Evolutionary conservation across 2,797 vertebrate genomes (phyloP).

Genomic region (Dicrostonyx torquatus): DNA sequence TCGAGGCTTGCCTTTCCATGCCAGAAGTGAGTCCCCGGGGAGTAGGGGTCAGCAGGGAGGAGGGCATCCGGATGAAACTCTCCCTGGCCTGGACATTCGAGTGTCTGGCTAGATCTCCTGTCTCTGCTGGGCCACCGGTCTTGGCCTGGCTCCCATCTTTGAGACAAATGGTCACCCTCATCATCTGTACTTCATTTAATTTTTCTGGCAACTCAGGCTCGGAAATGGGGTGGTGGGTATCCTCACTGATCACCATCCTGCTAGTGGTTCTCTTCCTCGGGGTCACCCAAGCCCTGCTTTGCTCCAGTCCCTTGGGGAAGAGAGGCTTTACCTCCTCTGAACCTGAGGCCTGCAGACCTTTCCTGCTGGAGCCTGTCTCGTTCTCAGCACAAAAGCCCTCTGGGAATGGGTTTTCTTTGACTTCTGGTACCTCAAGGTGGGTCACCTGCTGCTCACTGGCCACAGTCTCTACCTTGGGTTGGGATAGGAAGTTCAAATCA

Average conservation of each 20-base stretch:
- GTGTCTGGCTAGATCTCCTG: too few species aligned
- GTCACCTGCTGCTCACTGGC: not conserved
- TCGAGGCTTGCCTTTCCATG: not conserved
- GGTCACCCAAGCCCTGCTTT: not conserved
- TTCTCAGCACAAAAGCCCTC: rapidly evolving
- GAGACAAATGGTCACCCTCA: not conserved
- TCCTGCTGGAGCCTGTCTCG: rapidly evolving
- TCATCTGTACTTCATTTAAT: not conserved
- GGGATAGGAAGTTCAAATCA: rapidly evolving
- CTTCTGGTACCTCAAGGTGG: not conserved
- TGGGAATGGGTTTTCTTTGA: not conserved
- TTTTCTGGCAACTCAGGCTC: not conserved
- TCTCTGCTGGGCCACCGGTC: not conserved
- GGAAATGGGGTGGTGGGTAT: rapidly evolving
- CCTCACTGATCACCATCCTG: rapidly evolving
- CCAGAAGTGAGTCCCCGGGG: not conserved
- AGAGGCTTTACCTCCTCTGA: not conserved
- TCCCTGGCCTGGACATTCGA: not conserved
- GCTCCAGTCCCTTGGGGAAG: not conserved
- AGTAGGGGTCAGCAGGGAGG: not conserved
- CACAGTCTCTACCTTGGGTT: not conserved
- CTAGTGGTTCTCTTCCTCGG: not conserved
- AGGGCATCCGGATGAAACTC: not conserved
- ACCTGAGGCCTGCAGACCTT: rapidly evolving
- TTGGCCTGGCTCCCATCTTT: not conserved